Evolutionary conservation across 2,888 invertebrate species (phyloP).

Genomic region (Phoenoteleia sp.): DNA sequence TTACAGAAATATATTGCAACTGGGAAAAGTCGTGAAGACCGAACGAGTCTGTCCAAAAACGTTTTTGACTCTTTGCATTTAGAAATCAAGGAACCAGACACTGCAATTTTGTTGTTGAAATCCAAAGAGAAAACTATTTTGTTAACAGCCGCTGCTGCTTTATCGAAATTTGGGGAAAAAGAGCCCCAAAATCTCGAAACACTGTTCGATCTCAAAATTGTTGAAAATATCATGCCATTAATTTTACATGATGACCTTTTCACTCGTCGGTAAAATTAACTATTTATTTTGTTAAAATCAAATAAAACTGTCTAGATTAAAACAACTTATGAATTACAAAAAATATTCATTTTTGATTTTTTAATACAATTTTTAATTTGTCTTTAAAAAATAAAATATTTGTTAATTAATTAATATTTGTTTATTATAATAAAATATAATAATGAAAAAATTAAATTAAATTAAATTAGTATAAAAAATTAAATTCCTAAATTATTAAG

Average conservation of each 20-base stretch:
- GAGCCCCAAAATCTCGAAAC: conserved; percentile 76
- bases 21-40: conserved; percentile 76
- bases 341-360: no score
- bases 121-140: conserved; percentile 84
- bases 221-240: conserved; percentile 78
- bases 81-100: conserved; percentile 79
- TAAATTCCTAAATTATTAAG: no score
- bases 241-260: conserved; percentile 81
- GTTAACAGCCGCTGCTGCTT: conserved; percentile 86
- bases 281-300: background rate
- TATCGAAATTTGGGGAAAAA: conserved; percentile 87
- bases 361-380: no score
- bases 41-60: conserved; percentile 60
- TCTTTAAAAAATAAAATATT: no score
- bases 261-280: conserved; percentile 79
- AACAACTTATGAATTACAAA: no score
- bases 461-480: no score
- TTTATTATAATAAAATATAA: no score
- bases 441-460: no score
- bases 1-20: conserved; percentile 73
- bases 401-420: no score
- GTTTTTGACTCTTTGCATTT: conserved; percentile 78
- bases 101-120: conserved; percentile 80
- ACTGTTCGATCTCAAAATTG: conserved; percentile 80
- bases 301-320: no score